These are phyloP conservation scores for Scyliorhinus canicula DNA, from an alignment of 2,797 vertebrate genomes.

Conservation along the genomic window DNA sequence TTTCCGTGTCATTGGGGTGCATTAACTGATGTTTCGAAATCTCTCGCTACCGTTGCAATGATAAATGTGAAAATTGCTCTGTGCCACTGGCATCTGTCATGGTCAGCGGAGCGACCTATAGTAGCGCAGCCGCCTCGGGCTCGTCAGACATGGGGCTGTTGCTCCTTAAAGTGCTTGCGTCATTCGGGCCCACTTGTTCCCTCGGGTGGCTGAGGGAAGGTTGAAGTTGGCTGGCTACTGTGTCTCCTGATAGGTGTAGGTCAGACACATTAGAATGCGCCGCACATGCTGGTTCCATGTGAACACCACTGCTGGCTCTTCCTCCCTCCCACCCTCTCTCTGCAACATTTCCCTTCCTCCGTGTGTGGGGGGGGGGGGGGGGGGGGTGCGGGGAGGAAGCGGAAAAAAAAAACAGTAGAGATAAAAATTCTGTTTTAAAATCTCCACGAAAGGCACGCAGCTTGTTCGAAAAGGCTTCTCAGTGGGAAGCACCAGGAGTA, in stretches of 20 bases:
- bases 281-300: slow-evolving; percentile 15
- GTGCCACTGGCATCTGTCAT: background rate
- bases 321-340: too few relatives aligned
- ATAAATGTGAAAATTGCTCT: background rate
- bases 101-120: background rate
- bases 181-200: slow-evolving; percentile 5
- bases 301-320: slow-evolving; percentile 1
- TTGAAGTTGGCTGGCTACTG: background rate
- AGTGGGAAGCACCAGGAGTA: slow-evolving; percentile 39
- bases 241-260: background rate
- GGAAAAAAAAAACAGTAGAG: background rate
- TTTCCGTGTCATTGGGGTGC: background rate
- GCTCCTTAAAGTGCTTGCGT: slow-evolving; percentile 32
- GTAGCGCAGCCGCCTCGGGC: background rate
- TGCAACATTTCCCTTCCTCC: slow-evolving; percentile 7
- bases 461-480: slow-evolving; percentile 43
- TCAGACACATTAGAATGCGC: slow-evolving; percentile 37
- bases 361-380: background rate
- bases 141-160: background rate
- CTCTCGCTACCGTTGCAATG: background rate
- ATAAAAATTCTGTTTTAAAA: background rate
- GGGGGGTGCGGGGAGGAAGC: too few relatives aligned
- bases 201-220: slow-evolving; percentile 36
- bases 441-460: slow-evolving; percentile 35
- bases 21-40: background rate